Evolutionary conservation across 2,888 invertebrate species (phyloP), one percentile per base, ranked within the genome.

Genomic region (Coecobrya sp.): DNA sequence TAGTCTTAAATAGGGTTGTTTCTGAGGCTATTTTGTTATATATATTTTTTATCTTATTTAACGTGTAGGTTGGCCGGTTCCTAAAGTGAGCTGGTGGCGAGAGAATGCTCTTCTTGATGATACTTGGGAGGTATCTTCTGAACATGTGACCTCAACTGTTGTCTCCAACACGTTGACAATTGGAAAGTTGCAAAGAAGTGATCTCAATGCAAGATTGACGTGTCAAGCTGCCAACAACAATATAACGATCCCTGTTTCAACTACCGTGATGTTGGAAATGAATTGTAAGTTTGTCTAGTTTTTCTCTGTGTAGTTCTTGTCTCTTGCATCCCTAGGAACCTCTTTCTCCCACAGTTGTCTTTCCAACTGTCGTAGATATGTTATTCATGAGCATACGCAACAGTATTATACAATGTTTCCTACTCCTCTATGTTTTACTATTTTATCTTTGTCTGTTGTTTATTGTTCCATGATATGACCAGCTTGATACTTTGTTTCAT

Each of bases 51-150:
- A 5, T 10, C 25, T 89, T 89, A 87, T 52, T 89, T 68, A 82
- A 76, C 94, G 79, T 92, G 8, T 95, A 98, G 98, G 98, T 94
- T 97, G 97, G 89, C 98, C 98, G 0, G 96, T 97, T 22, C 98
- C 98, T 0, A 96, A 97, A 5, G 97, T 98, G 93, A 97, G 97
- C 91, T 98, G 98, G 98, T 98, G 97, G 97, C 97, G 97, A 92
- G 97, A 97, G 94, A 97, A 97, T 94, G 97, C 97, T 1, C 96
- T 98, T 62, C 96, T 98, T 89, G 97, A 97, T 95, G 97, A 97
- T 95, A 97, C 97, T 52, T 97, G 97, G 95, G 97, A 97, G 95
- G 96, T 97, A 27, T 96, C 97, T 93, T 97, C 97, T 30, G 97
- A 97, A 73, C 93, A 93, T 49, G 81, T 93, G 65, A 94, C 93